Evolutionary conservation across 2,888 invertebrate genomes (phyloP).

Genomic region (Petrophora chlorosata): DNA sequence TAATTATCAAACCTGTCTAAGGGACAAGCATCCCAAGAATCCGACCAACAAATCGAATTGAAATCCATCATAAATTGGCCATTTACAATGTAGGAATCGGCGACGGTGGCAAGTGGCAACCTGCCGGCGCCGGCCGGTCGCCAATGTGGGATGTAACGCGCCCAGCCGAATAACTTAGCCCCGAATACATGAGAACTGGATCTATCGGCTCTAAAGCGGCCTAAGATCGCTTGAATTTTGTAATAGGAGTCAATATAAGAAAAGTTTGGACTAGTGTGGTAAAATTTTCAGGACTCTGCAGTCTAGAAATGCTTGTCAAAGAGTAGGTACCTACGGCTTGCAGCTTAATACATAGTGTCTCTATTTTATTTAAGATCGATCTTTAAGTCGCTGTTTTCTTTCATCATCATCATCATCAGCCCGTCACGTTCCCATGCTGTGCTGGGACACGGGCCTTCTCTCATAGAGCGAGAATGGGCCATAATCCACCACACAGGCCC

Average conservation of each 20-base stretch:
- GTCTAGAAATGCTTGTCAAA: too few species aligned
- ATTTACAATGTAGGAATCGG: constrained; percentile 20
- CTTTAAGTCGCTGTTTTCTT: too few species aligned
- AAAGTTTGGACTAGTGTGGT: not conserved
- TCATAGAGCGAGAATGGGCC: too few species aligned
- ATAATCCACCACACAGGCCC: too few species aligned
- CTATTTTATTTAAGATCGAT: too few species aligned
- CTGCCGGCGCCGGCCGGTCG: constrained; percentile 24
- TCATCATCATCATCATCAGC: too few species aligned
- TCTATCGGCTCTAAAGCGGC: constrained; percentile 5
- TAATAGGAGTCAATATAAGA: not conserved
- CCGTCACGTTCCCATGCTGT: too few species aligned
- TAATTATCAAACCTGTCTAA: constrained; percentile 16
- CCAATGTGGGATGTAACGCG: constrained; percentile 24
- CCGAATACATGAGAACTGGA: constrained; percentile 25
- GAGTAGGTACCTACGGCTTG: too few species aligned
- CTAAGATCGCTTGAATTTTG: constrained; percentile 10
- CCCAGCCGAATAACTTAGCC: constrained; percentile 20
- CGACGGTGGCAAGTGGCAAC: constrained; percentile 14
- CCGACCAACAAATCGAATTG: constrained; percentile 18
- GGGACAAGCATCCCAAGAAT: constrained; percentile 19
- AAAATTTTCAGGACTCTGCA: not conserved
- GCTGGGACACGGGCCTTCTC: too few species aligned
- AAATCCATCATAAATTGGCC: constrained; percentile 22
- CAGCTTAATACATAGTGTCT: too few species aligned